Conservation (phyloP, 2,888 invertebrate species). For the Poecilobothrus nobilitatus region DNA sequence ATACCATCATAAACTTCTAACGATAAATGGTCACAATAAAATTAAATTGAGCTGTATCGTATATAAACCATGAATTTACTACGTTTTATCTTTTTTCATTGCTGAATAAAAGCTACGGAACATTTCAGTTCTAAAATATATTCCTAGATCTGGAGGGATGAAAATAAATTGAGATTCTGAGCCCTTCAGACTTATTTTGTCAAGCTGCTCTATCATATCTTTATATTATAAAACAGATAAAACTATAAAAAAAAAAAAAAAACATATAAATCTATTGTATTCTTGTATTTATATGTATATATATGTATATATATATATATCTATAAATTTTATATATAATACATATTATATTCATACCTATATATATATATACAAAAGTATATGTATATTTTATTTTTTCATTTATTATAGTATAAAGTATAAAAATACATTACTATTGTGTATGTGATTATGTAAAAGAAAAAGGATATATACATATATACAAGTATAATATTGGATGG, state of each 20-base stretch:
- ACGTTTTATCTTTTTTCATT: background rate
- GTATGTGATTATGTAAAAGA: no score
- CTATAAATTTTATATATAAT: no score
- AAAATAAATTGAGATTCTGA: conserved; percentile 6
- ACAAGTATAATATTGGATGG: no score
- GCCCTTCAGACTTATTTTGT: background rate
- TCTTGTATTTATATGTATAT: background rate
- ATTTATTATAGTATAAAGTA: no score
- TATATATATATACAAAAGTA: no score
- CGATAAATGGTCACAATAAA: conserved; percentile 6
- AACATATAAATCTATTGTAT: background rate
- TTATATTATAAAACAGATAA: background rate
- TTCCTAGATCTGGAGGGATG: background rate
- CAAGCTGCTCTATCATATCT: background rate
- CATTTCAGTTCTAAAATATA: background rate
- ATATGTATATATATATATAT: no score
- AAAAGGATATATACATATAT: no score
- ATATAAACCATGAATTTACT: conserved; percentile 2
- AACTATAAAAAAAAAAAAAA: background rate
- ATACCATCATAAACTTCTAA: background rate
- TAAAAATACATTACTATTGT: no score
- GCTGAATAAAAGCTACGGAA: background rate
- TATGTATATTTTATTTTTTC: no score
- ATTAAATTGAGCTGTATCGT: background rate
- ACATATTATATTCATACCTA: no score